These are phyloP conservation scores for Lepidothrix coronata DNA, from an alignment of 2,113 vertebrate species.

Conservation along the genomic window DNA sequence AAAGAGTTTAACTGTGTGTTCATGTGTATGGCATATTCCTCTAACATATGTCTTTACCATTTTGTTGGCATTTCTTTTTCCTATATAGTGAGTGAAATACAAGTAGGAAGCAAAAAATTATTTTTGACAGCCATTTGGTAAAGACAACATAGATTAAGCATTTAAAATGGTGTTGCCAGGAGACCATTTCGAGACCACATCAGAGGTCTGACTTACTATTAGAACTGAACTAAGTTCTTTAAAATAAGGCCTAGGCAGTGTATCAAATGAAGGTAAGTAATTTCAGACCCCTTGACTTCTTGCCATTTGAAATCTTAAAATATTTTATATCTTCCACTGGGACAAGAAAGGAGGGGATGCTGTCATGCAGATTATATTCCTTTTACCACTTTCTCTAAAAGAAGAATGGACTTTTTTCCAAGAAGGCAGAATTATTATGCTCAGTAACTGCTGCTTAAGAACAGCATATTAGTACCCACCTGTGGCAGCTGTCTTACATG, in stretches of 20 bases:
- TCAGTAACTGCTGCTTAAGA: not conserved
- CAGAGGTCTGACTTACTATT: constrained; percentile 14
- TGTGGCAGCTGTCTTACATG: not conserved
- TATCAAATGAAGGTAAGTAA: not conserved
- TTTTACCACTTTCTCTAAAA: not conserved
- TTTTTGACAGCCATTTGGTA: constrained; percentile 55
- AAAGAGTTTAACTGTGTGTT: not conserved
- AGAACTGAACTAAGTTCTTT: constrained; percentile 28
- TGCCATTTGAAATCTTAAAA: not conserved
- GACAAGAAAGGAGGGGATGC: not conserved
- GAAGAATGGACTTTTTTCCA: not conserved
- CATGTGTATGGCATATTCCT: not conserved
- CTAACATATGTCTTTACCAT: constrained; percentile 28
- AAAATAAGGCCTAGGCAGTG: constrained; percentile 2
- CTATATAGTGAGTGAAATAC: constrained; percentile 7
- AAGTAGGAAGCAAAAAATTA: constrained; percentile 53
- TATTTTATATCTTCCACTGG: not conserved
- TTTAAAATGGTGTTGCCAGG: constrained; percentile 32
- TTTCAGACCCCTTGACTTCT: not conserved
- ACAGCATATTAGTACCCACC: not conserved
- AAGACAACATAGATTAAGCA: constrained; percentile 61
- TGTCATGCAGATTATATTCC: not conserved
- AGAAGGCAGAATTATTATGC: not conserved
- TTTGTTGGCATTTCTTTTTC: constrained; percentile 4
- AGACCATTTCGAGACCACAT: constrained; percentile 36